Evolutionary conservation across 1,140 invertebrate species (phyloP), one percentile per base, ranked within the genome.

Genomic region (Megathymus violae): DNA sequence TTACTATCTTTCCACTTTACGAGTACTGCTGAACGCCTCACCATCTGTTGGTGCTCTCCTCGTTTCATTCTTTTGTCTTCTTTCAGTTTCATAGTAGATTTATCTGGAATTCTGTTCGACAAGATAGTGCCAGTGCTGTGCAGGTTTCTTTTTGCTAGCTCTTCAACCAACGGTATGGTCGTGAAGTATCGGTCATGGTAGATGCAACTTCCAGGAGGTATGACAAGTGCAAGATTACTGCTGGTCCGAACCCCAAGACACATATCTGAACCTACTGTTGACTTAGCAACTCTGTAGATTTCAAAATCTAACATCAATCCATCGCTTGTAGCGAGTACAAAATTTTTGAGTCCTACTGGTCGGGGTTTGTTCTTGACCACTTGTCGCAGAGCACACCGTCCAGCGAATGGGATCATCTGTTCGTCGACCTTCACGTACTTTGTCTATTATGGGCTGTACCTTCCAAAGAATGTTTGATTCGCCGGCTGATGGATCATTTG

Each of bases 241-340:
- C 69, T 7, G 68, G 58, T 5, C 63, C 71, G 7, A 71, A 25
- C 14, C 71, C 65, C 3, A 77, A 48, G 22, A n/a, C 40, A 25
- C 22, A 16, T n/a, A 48, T 68, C 48, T 36, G n/a, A n/a, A n/a
- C 48, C 48, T 14, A 65, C 41, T 19, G 7, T 61, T 4, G 46
- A 54, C 36, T 58, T 73, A 13, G 62, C 52, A 15, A 67, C 67
- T 54, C 44, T 43, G 66, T 79, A 73, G 1, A 81, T 68, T 19
- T 72, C 72, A 59, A 79, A 79, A 64, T 81, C 76, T 13, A 79
- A 36, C 38, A 79, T 71, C 10, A 80, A 54, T 11, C 78, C 78
- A 6, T 63, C 64, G 19, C 41, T 56, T 0, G 74, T 71, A 6
- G 74, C 69, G 15, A 66, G 19, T 0, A 79, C 74, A 66, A 82